Evolutionary conservation across 2,113 vertebrate species (phyloP).

Genomic region (Sinocyclocheilus anophthalmus): DNA sequence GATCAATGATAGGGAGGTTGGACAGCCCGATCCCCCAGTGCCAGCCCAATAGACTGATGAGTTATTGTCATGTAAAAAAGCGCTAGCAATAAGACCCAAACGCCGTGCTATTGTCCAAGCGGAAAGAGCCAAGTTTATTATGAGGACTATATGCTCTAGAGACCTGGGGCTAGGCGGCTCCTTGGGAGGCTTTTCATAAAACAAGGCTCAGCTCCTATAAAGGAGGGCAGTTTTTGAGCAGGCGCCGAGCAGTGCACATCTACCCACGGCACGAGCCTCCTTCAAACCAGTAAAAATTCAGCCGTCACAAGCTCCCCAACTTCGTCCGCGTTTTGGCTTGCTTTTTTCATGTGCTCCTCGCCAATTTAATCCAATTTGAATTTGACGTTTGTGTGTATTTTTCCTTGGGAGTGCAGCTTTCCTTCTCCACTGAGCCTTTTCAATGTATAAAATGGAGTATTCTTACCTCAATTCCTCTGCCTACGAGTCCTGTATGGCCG

Average conservation of each 20-base stretch:
- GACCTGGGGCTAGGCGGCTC: constrained; percentile 99
- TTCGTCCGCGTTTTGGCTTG: constrained; percentile 69
- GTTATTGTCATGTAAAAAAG: constrained; percentile 99
- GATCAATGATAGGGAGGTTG: constrained; percentile 99
- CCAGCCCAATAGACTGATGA: constrained; percentile 99
- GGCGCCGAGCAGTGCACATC: constrained; percentile 98
- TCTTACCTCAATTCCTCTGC: constrained; percentile 99
- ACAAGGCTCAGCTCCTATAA: constrained; percentile 98
- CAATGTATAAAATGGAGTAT: constrained; percentile 99
- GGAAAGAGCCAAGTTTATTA: constrained; percentile 99
- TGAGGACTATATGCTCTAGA: constrained; percentile 99
- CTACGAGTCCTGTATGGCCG: constrained; percentile 99
- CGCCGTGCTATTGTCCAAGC: constrained; percentile 99
- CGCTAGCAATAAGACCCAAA: constrained; percentile 99
- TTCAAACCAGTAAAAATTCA: constrained; percentile 75
- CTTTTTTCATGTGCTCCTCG: constrained; percentile 57
- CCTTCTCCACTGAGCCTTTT: constrained; percentile 89
- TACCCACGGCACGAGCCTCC: constrained; percentile 85
- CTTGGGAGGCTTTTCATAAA: constrained; percentile 99
- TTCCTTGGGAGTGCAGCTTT: constrained; percentile 80
- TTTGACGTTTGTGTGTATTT: constrained; percentile 59
- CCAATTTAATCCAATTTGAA: constrained; percentile 63
- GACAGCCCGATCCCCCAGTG: constrained; percentile 98
- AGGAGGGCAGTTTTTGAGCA: constrained; percentile 99
- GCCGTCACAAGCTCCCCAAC: constrained; percentile 75